Conservation (phyloP, 64 coral and sea anemone species). For the Pocillopora verrucosa region DNA sequence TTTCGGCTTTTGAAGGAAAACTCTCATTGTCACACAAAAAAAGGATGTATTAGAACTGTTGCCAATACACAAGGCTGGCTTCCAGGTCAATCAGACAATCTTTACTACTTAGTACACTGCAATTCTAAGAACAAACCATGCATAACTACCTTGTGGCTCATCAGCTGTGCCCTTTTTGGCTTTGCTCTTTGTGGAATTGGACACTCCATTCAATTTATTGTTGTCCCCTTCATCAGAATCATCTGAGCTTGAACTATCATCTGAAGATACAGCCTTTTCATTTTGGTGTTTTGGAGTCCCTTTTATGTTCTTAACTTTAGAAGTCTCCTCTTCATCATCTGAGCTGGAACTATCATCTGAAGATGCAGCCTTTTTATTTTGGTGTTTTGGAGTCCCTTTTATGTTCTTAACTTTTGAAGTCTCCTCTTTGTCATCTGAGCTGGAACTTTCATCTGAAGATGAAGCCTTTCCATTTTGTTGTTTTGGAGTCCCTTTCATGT, state of each 20-base stretch:
- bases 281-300: background rate
- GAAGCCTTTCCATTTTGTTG: background rate
- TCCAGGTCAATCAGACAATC: too few species aligned
- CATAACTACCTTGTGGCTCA: background rate
- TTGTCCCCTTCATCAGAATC: background rate
- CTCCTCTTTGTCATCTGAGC: background rate
- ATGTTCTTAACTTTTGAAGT: too few species aligned
- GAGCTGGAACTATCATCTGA: conserved; percentile 13
- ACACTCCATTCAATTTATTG: conserved; percentile 7
- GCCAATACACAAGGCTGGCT: too few species aligned
- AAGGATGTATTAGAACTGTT: too few species aligned
- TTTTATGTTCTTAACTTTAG: too few species aligned
- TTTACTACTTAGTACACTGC: too few species aligned
- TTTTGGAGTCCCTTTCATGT: background rate
- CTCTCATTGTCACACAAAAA: too few species aligned
- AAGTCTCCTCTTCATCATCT: background rate
- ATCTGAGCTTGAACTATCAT: background rate
- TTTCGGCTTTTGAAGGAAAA: too few species aligned
- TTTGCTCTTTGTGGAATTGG: conserved; percentile 14
- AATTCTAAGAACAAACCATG: too few species aligned
- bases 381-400: too few species aligned
- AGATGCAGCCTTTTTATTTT: background rate
- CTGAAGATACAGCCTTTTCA: conserved; percentile 7
- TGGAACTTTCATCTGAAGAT: conserved; percentile 17
- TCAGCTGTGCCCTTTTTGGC: background rate